Conservation (phyloP, 2,888 invertebrate species). For the Mycalesis mineus region DNA sequence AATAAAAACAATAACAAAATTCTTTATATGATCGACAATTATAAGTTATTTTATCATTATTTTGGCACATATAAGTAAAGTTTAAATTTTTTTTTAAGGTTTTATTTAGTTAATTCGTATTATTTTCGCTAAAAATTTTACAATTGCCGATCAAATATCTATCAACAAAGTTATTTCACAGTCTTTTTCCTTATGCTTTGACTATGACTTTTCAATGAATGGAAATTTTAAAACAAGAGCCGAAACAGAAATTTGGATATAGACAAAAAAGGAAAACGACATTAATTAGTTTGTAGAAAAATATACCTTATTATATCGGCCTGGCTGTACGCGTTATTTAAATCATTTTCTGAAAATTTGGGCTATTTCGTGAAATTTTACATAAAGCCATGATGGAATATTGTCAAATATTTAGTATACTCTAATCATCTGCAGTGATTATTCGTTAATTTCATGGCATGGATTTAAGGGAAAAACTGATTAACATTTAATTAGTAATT, state of each 20-base stretch:
- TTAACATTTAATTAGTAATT: too few relatives aligned
- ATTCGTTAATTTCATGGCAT: too few relatives aligned
- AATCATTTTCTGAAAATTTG: too few relatives aligned
- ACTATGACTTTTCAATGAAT: conserved; percentile 48
- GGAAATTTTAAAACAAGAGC: not conserved
- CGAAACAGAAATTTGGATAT: conserved; percentile 1
- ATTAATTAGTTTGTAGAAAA: conserved; percentile 16
- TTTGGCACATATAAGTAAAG: not conserved
- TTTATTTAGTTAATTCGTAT: too few relatives aligned
- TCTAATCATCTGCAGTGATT: too few relatives aligned
- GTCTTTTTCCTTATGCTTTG: conserved; percentile 58
- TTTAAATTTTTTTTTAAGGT: too few relatives aligned
- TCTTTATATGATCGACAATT: not conserved
- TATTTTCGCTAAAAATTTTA: not conserved
- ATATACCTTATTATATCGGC: not conserved
- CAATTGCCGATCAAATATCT: conserved; percentile 14
- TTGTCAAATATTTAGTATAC: too few relatives aligned
- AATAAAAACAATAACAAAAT: not conserved
- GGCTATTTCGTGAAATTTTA: too few relatives aligned
- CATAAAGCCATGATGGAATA: too few relatives aligned
- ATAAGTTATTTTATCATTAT: not conserved
- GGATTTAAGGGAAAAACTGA: too few relatives aligned
- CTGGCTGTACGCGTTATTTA: too few relatives aligned
- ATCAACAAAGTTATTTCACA: conserved; percentile 44
- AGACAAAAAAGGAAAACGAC: conserved; percentile 42